phyloP scores from a whole-genome alignment of 2,797 vertebrate genomes.

The Anomalospiza imberbis region DNA sequence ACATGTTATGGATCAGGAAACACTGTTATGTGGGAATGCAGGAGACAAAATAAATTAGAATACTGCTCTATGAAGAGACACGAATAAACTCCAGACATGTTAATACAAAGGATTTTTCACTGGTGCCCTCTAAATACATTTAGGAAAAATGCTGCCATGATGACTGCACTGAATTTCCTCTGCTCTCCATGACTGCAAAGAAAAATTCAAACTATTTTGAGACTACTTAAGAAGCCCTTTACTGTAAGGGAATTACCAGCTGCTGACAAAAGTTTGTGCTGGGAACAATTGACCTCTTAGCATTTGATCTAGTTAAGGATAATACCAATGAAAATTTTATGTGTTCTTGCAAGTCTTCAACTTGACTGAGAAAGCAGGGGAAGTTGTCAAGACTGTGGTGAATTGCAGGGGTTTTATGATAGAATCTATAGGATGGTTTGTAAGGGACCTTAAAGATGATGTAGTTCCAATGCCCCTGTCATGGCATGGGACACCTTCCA shows the following conservation, averaged over 20 bases:
- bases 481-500: background rate
- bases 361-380: background rate
- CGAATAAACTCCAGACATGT: background rate
- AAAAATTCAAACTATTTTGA: background rate
- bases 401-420: background rate
- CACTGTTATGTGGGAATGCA: background rate
- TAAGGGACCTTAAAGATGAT: background rate
- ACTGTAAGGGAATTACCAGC: background rate
- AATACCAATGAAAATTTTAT: background rate
- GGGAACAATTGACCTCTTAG: background rate
- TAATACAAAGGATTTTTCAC: background rate
- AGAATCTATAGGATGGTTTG: background rate
- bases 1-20: background rate
- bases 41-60: background rate
- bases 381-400: background rate
- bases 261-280: background rate
- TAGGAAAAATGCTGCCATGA: background rate
- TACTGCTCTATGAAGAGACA: background rate
- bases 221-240: background rate
- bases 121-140: background rate
- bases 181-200: background rate
- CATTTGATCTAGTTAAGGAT: background rate
- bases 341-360: background rate
- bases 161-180: background rate
- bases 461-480: background rate